A percentile compares a stretch with the other conserved stretches of the same genome.
phyloP scores from a whole-genome alignment of 1,140 invertebrate genomes.

The Armadillidium nasatum region DNA sequence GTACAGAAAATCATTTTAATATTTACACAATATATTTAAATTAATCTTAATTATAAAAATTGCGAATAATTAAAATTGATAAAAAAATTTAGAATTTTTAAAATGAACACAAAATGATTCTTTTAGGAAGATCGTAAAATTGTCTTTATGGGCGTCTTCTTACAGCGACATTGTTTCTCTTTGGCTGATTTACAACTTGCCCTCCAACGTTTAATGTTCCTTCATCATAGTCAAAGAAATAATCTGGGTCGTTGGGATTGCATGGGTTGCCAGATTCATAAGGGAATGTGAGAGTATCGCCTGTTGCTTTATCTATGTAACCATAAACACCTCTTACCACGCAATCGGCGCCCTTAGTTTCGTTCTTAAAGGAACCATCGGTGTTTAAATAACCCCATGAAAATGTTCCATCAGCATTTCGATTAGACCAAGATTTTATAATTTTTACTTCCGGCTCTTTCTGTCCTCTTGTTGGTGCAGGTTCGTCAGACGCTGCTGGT shows the following conservation, averaged over 20 bases:
- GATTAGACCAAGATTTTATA: constrained; percentile 42
- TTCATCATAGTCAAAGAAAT: background rate
- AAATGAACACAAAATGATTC: no score
- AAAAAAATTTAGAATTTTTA: no score
- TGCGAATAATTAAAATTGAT: no score
- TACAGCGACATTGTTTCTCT: background rate
- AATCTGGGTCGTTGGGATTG: background rate
- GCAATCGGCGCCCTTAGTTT: constrained; percentile 77
- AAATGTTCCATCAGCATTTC: constrained; percentile 64
- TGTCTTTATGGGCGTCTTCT: background rate
- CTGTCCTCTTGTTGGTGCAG: constrained; percentile 19
- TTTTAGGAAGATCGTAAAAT: no score
- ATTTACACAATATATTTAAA: no score
- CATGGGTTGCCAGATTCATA: constrained; percentile 83
- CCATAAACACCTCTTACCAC: constrained; percentile 82
- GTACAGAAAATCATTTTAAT: no score
- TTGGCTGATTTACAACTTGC: background rate
- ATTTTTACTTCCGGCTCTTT: constrained; percentile 40
- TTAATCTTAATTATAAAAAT: no score
- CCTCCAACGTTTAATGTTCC: background rate
- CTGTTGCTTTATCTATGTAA: constrained; percentile 74
- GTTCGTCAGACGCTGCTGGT: background rate
- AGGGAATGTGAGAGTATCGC: constrained; percentile 77
- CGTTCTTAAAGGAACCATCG: constrained; percentile 81
- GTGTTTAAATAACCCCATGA: constrained; percentile 84